Evolutionary conservation across 1,140 invertebrate genomes (phyloP), one percentile per base, ranked within the genome.

Genomic region (Heliconius melpomene): DNA sequence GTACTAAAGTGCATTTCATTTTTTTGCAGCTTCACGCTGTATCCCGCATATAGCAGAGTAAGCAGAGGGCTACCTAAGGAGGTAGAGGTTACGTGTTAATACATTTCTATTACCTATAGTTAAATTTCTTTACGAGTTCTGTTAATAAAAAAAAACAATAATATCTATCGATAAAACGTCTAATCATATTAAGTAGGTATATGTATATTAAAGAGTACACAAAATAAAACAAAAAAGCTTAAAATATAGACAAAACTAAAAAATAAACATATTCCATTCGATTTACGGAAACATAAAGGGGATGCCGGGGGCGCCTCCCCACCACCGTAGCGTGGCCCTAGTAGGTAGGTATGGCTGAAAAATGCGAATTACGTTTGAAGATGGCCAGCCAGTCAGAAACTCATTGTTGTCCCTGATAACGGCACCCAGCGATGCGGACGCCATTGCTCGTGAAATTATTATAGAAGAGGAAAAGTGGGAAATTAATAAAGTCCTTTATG

Each of bases 301-400:
- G 29, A 60, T 32, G 50, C 50, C 18, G 75, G 40, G 60, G 75
- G 75, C 38, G 36, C 75, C 52, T 20, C 26, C 60, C 40, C 40
- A 46, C 40, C 36, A 52, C 73, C 76, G 60, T 26, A 54, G 23
- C 77, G 72, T 66, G 13, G 60, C n/a, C 60, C 26, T 71, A 74
- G 77, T 80, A 79, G 85, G 32, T 36, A 36, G 32, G 32, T 36
- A 36, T 36, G 32, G 32, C 32, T 91, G 90, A 93, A 93, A 93
- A 93, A 93, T 92, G 83, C 87, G 88, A 89, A 91, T 91, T 89
- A 88, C 88, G 89, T 92, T 91, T 90, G 90, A 92, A 89, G 90
- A 93, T 92, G 86, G 83, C 84, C 89, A 93, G 86, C 89, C 79
- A 91, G 87, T 86, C 90, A 92, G 90, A 92, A 92, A 90, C 80